These are phyloP conservation scores for Poecilobothrus nobilitatus DNA, from an alignment of 2,888 invertebrate species.

Conservation along the genomic window DNA sequence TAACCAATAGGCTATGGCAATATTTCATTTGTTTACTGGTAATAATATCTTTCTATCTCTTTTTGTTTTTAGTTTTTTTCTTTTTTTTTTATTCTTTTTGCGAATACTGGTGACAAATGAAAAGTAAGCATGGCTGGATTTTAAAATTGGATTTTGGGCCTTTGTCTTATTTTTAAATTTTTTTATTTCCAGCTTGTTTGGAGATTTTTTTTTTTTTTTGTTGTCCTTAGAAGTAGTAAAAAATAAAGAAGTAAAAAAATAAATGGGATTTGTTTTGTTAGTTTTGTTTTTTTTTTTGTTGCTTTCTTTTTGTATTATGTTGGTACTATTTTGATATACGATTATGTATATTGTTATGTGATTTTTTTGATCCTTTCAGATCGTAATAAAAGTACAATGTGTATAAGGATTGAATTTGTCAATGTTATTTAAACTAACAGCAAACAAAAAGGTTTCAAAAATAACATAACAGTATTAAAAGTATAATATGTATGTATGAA, in stretches of 20 bases:
- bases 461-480: not conserved
- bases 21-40: not conserved
- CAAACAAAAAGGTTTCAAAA: not conserved
- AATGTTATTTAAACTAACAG: not conserved
- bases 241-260: too few species aligned
- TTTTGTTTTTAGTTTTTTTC: not conserved
- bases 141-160: too few species aligned
- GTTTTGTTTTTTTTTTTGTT: too few species aligned
- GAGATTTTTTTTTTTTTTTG: too few species aligned
- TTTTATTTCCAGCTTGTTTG: too few species aligned
- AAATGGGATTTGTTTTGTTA: too few species aligned
- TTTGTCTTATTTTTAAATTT: too few species aligned
- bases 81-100: conserved; percentile 15
- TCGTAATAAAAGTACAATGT: not conserved
- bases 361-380: not conserved
- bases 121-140: conserved; percentile 15
- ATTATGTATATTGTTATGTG: conserved; percentile 4
- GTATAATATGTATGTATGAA: not conserved
- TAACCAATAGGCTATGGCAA: conserved; percentile 15
- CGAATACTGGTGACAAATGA: conserved; percentile 18
- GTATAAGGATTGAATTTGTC: not conserved
- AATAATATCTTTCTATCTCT: not conserved
- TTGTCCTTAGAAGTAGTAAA: too few species aligned
- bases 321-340: not conserved
- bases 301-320: too few species aligned